Base-by-base conservation (phyloP, 53 echinoderm and acorn worm species). In the Temnopleurus reevesii region DNA sequence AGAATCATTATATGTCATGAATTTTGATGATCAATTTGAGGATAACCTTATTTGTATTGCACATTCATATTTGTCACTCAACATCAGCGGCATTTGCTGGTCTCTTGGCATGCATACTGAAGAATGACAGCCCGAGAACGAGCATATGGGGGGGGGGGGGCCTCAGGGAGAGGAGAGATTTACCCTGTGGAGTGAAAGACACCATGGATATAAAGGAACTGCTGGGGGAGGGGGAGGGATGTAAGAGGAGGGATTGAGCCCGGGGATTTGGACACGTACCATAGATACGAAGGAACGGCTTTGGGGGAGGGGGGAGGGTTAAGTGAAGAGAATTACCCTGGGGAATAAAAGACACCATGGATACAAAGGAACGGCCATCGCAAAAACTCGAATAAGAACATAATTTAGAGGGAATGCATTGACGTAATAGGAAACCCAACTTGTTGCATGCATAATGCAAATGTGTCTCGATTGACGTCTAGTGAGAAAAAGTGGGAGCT, bases 371-470 rank as follows among this genome's bases (percentile, higher is more conserved):
- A 65, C 29, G 49, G 41, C 71, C 71, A 1, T 71, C 19, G 0
- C 0, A 23, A 41, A 2, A 1, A 8, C 43, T 27, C 27, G 25
- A 24, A 1, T 9, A 47, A 12, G 49, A 79, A 47, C 46, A 79
- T 27, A 3, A 28, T 28, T 15, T 79, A 18, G 45, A 30, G 49
- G 49, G 26, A 21, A 1, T 71, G 41, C 71, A 41, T 71, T 71
- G 71, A 71, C 71, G 41, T 71, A 71, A 71, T 5, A 36, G 71
- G 41, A 34, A 63, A 6, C 41, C 41, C 21, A 17, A 71, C 71
- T 71, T 71, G 71, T 71, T 71, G 71, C 71, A 71, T 71, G 71
- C 71, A 71, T 71, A 71, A 71, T 71, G 26, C 2, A 41, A 10
- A 8, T 43, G n/a, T 71, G 71, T 71, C 41, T 71, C 13, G 21